Evolutionary conservation across 2,797 vertebrate species (phyloP).

Genomic region (Craterocephalus amniculus): DNA sequence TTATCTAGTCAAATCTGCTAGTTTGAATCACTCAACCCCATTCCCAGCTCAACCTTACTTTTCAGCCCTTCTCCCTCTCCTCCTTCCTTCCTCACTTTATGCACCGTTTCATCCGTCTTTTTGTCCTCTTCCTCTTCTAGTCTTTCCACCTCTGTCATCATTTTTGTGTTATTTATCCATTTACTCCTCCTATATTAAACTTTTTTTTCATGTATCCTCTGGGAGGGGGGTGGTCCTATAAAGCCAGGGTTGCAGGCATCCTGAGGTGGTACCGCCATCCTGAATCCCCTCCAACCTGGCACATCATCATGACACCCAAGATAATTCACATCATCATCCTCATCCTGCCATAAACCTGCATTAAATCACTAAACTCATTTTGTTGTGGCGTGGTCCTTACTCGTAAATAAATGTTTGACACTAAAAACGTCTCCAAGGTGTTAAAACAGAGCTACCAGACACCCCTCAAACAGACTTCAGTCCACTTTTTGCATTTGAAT

Average conservation of each 20-base stretch:
- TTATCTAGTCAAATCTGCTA: not conserved
- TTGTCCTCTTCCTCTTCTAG: not conserved
- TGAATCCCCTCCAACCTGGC: not conserved
- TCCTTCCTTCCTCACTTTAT: not conserved
- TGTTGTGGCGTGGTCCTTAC: not conserved
- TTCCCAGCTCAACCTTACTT: no score
- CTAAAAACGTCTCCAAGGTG: not conserved
- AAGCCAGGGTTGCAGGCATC: not conserved
- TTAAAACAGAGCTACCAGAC: constrained; percentile 25
- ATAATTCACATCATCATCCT: no score
- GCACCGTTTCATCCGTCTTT: not conserved
- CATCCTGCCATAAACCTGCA: not conserved
- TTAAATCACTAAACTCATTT: not conserved
- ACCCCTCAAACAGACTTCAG: constrained; percentile 8
- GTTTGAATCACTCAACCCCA: no score
- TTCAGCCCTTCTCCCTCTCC: not conserved
- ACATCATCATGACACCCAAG: not conserved
- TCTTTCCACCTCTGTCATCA: not conserved
- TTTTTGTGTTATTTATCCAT: no score
- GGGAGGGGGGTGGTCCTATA: not conserved
- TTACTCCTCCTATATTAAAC: no score
- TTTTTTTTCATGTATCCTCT: not conserved
- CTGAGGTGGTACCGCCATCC: not conserved
- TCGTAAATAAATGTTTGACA: not conserved
- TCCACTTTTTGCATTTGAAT: constrained; percentile 27